A percentile compares a stretch with the other conserved stretches of the same genome.
Evolutionary conservation across 2,797 vertebrate genomes (phyloP).

Genomic region (Bucorvus abyssinicus): DNA sequence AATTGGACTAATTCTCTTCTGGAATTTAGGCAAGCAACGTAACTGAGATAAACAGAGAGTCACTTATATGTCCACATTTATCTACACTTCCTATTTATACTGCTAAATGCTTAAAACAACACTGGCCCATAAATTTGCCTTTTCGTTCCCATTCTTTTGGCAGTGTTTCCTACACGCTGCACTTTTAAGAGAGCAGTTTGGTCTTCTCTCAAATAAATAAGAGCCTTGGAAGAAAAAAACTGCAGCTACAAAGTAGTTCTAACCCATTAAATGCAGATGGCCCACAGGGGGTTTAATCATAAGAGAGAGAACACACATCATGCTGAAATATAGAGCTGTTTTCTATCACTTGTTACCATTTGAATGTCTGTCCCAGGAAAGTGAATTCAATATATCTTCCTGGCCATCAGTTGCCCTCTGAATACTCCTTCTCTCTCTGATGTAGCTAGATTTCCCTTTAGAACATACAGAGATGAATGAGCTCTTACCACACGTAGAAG

Average conservation of each 20-base stretch:
- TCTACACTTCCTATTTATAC: slow-evolving; percentile 80
- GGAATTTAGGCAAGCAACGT: slow-evolving; percentile 73
- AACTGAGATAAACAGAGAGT: slow-evolving; percentile 74
- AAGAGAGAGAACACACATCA: slow-evolving; percentile 78
- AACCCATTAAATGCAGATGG: slow-evolving; percentile 82
- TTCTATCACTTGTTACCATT: slow-evolving; percentile 85
- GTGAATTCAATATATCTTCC: slow-evolving; percentile 85
- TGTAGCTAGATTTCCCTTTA: slow-evolving; percentile 80
- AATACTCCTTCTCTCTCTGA: slow-evolving; percentile 81
- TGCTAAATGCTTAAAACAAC: slow-evolving; percentile 82
- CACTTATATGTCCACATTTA: slow-evolving; percentile 72
- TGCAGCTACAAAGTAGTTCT: slow-evolving; percentile 79
- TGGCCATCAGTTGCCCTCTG: slow-evolving; percentile 85
- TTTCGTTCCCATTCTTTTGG: slow-evolving; percentile 74
- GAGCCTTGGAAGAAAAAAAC: slow-evolving; percentile 64
- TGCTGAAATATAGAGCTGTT: slow-evolving; percentile 82
- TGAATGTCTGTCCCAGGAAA: slow-evolving; percentile 81
- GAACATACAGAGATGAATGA: slow-evolving; percentile 84
- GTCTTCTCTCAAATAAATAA: slow-evolving; percentile 80
- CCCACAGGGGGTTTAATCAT: slow-evolving; percentile 78
- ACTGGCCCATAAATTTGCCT: slow-evolving; percentile 74
- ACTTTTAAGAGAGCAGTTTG: slow-evolving; percentile 73
- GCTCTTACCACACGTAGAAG: slow-evolving; percentile 83
- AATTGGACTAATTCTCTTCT: slow-evolving; percentile 68
- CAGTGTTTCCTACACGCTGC: slow-evolving; percentile 73